Percentiles rank a stretch among this genome's conserved stretches.
Evolutionary conservation across 1,140 invertebrate genomes (phyloP).

Genomic region (Drosophila tsacasi): DNA sequence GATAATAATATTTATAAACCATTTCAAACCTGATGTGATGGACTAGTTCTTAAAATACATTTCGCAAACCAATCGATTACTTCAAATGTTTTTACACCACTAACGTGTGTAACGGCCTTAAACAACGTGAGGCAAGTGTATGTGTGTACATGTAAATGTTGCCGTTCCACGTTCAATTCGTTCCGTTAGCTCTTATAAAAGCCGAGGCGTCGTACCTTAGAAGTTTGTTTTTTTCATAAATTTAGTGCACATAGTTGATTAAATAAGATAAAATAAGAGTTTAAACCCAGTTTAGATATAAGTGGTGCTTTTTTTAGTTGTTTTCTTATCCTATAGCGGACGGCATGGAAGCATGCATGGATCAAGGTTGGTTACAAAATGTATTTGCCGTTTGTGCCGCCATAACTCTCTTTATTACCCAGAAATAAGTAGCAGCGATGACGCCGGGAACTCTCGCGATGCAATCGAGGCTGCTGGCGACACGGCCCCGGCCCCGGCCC

Average conservation of each 20-base stretch:
- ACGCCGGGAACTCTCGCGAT: constrained; percentile 5
- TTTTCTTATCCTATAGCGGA: no score
- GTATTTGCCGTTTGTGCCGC: neutral
- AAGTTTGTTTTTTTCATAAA: neutral
- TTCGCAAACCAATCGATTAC: neutral
- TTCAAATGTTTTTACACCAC: no score
- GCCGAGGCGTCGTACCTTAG: constrained; percentile 28
- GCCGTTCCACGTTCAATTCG: constrained; percentile 17
- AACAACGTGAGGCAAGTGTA: constrained; percentile 6
- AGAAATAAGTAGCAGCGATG: constrained; percentile 17
- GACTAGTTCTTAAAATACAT: neutral
- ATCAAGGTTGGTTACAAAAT: constrained; percentile 26
- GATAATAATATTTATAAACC: no score
- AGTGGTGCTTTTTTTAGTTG: neutral
- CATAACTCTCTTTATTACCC: neutral
- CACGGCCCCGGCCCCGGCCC: no score
- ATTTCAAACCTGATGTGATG: neutral
- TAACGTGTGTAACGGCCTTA: constrained; percentile 17
- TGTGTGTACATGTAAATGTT: constrained; percentile 4
- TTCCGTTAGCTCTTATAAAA: constrained; percentile 15
- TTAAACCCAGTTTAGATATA: neutral
- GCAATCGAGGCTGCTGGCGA: neutral
- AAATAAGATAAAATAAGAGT: no score
- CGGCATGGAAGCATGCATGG: constrained; percentile 25
- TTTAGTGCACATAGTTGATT: neutral